Base-by-base conservation (phyloP, 2,888 invertebrate species). In the Mythimna vitellina region DNA sequence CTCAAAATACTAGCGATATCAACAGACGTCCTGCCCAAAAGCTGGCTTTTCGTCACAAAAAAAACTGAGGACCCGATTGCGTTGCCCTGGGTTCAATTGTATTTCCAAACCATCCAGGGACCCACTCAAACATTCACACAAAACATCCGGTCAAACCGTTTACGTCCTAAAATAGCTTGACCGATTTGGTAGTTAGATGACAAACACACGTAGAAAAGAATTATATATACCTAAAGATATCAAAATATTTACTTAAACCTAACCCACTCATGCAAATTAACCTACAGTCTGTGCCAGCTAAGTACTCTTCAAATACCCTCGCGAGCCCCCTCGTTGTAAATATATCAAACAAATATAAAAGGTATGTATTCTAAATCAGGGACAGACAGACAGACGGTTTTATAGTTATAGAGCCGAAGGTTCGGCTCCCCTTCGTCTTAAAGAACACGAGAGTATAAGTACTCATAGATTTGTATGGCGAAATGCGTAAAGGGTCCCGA, bases 381-480 rank as follows among this genome's bases (percentile, higher is more conserved):
- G 76, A 76, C 65, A 69, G 81, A 73, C 61, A 65, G 57, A 80
- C 32, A 76, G 9, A 73, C 46, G n/a, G n/a, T 54, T 46, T 51
- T 63, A 63, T 75, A 75, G 63, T 49, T 80, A 80, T 80, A 60
- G 29, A 69, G 29, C 20, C 35, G 56, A 56, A 61, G 20, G 17
- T 46, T 63, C 0, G 17, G 20, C 65, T 78, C 80, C 81, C 78
- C 81, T 79, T 42, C 76, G 57, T 65, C 70, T 76, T 46, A 67
- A 22, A 49, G 29, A 29, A 22, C 46, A n/a, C n/a, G 22, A 49
- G n/a, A 46, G 35, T 62, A n/a, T 65, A 62, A 65, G 56, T 56
- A 38, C 29, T 53, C 14, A 35, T 65, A 62, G 62, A 62, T 63
- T 81, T 65, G 46, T 57, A 53, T 65, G 58, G 65, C n/a, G 20